Base-by-base conservation (phyloP, 2,113 vertebrate species). In the Ptyas mucosa region DNA sequence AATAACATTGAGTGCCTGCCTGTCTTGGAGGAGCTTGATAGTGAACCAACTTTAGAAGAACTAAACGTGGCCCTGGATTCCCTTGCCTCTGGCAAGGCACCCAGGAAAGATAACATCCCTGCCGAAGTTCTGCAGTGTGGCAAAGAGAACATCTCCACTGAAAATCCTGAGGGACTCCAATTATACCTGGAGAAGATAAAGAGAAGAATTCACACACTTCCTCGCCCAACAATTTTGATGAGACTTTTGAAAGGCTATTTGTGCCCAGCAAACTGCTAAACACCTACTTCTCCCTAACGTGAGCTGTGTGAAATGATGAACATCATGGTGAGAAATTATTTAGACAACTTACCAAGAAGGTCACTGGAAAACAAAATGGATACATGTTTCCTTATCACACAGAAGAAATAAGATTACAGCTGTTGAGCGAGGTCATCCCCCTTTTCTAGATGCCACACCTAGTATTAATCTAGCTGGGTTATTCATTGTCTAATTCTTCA, bases 301-400 rank as follows among this genome's bases (percentile, higher is more conserved):
- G 39, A 64, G 55, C 43, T 89, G 39, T 49, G 24, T 61, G 57
- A 89, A 89, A 26, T 29, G 15, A 29, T n/a, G 8, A 18, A 11
- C 0, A 3, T 1, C 7, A 3, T 69, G 46, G 3, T 6, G 24
- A 64, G 24, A 69, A 8, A 29, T 81, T 34, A 43, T 9, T 81
- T 43, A 21, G 75, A 21, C 69, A 8, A 20, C 15, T 39, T 69
- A 8, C 15, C 34, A 20, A 81, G 2, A 75, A 5, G 69, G 14
- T 2, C n/a, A 4, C 46, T 14, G 34, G 24, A 15, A 1, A 1
- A 0, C 0, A 8, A 5, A 43, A 23, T 8, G n/a, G 11, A 4
- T 29, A 11, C 10, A 24, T 1, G 43, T 61, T 61, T 43, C 55
- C 43, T n/a, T 51, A 51, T 46, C 89, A 24, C 53, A 3, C 7